Conservation (phyloP, 2,797 vertebrate species). For the Hipposideros larvatus region DNA sequence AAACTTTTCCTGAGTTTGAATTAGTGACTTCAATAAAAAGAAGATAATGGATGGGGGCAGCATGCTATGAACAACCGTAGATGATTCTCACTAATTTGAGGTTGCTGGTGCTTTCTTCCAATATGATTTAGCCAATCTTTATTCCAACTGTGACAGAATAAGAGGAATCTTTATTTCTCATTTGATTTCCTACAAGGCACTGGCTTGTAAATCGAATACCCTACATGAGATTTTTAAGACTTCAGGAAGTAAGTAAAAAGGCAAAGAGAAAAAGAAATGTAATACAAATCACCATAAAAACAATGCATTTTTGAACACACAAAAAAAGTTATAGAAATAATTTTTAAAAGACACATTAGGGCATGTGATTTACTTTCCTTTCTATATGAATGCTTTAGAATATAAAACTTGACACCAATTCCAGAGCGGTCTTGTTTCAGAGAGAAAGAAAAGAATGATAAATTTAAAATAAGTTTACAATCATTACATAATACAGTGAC, state of each 20-base stretch:
- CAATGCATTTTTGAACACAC: slow-evolving; percentile 19
- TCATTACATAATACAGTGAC: background rate
- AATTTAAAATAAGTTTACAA: slow-evolving; percentile 30
- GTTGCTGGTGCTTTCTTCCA: slow-evolving; percentile 51
- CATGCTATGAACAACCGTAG: slow-evolving; percentile 15
- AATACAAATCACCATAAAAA: slow-evolving; percentile 73
- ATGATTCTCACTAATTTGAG: slow-evolving; percentile 73
- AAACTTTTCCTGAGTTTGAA: slow-evolving; percentile 8
- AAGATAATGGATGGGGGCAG: background rate
- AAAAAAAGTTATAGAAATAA: slow-evolving; percentile 46
- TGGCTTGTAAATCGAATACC: slow-evolving; percentile 76
- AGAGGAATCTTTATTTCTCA: slow-evolving; percentile 46
- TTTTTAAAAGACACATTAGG: slow-evolving; percentile 36
- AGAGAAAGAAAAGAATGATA: background rate
- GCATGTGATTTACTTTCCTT: slow-evolving; percentile 49
- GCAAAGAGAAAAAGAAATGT: slow-evolving; percentile 21
- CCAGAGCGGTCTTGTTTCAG: background rate
- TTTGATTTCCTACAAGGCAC: slow-evolving; percentile 73
- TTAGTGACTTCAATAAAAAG: background rate
- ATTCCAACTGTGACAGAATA: slow-evolving; percentile 71
- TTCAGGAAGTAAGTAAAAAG: slow-evolving; percentile 75
- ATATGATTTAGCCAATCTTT: slow-evolving; percentile 67
- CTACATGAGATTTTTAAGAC: slow-evolving; percentile 72
- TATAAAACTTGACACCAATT: slow-evolving; percentile 34
- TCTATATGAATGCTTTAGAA: slow-evolving; percentile 41